Evolutionary conservation across 2,797 vertebrate species (phyloP), one percentile per base, ranked within the genome.

Genomic region (Pitangus sulphuratus): DNA sequence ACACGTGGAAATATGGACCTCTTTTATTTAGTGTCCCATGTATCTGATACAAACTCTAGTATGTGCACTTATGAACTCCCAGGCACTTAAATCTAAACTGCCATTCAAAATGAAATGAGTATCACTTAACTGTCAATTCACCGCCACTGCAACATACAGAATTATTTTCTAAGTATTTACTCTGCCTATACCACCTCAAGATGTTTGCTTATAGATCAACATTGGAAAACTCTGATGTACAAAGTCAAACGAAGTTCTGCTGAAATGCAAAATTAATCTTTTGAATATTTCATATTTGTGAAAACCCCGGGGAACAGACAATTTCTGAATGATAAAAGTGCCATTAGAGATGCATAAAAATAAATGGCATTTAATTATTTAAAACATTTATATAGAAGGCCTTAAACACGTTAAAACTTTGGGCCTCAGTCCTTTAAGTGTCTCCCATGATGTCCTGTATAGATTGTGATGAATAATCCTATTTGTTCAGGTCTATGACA

Each of bases 251-350:
- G 58, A 88, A 95, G 53, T 79, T 86, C 66, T 82, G 58, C 75
- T 83, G 61, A 93, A 94, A 89, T 66, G 44, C 40, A 88, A 76
- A 90, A 76, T 48, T 33, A 62, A 90, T 70, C 89, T 89, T 82
- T 31, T 95, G 33, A 95, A 93, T 93, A 96, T 94, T 90, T 96
- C 84, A 86, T 95, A 82, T 70, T 87, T 87, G 33, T 80, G 51
- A 76, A 94, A 93, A 94, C 42, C 24, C 11, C 37, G 44, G 35
- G 30, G 80, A 90, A 93, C 0, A 62, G 86, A 90, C 75, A 82
- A 90, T 66, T 91, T 84, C 69, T 54, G 70, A 86, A 87, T 74
- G 44, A 88, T 42, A 80, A 88, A 94, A 89, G 35, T 70, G 37
- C 39, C 65, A 70, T 64, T 39, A 54, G 70, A 83, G 56, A 90